These are phyloP conservation scores for Tetramorium parvispinum DNA, from an alignment of 1,140 invertebrate species.

Conservation along the genomic window DNA sequence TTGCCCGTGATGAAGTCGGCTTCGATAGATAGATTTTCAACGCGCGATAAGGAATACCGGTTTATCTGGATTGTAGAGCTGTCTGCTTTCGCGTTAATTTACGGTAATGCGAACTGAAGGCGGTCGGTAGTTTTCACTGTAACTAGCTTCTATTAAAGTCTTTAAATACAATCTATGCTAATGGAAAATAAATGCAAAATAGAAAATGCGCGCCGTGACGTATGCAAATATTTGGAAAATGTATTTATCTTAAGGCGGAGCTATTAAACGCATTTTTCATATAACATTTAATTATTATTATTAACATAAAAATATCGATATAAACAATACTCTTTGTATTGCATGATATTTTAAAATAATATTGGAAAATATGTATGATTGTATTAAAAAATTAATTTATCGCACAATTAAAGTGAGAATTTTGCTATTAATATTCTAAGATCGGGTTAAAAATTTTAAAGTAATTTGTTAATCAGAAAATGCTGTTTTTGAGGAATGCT, in stretches of 20 bases:
- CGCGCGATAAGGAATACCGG: slow-evolving; percentile 56
- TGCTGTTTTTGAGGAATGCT: too few species aligned
- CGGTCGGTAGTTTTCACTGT: background rate
- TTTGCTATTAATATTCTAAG: background rate
- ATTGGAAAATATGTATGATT: background rate
- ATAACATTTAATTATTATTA: background rate
- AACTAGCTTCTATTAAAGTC: slow-evolving; percentile 17
- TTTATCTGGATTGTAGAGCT: slow-evolving; percentile 64
- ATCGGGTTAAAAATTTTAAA: background rate
- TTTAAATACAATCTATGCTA: background rate
- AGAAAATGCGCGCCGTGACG: background rate
- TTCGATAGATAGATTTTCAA: slow-evolving; percentile 40
- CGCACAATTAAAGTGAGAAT: background rate
- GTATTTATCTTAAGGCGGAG: background rate
- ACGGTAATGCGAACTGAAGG: slow-evolving; percentile 45
- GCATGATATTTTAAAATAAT: background rate
- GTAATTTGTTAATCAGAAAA: background rate
- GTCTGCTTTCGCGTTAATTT: slow-evolving; percentile 69
- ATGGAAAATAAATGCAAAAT: background rate
- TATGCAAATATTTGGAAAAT: background rate
- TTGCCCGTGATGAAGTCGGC: background rate
- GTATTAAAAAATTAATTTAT: background rate
- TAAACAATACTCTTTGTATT: background rate
- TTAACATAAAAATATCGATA: too few species aligned
- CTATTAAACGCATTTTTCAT: background rate